These are phyloP conservation scores for Anguilla megastoma DNA, from an alignment of 2,797 vertebrate species.

Conservation along the genomic window DNA sequence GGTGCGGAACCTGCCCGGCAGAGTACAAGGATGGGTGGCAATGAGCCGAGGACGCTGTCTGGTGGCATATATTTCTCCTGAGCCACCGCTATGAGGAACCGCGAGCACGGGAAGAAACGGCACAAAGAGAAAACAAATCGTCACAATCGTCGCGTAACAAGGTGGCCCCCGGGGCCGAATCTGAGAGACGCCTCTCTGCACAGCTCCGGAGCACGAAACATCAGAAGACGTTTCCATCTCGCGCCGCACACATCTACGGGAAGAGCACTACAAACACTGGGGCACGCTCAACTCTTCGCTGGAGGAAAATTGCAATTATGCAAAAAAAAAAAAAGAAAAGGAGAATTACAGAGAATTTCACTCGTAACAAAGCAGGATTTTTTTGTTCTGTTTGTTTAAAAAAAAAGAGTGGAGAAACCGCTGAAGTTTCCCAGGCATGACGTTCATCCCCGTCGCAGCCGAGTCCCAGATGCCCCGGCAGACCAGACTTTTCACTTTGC, in stretches of 20 bases:
- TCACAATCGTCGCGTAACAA: conserved; percentile 70
- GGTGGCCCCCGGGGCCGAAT: conserved; percentile 68
- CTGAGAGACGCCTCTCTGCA: conserved; percentile 69
- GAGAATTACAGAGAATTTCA: conserved; percentile 40
- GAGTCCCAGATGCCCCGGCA: conserved; percentile 44
- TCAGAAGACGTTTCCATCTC: conserved; percentile 64
- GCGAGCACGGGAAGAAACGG: conserved; percentile 69
- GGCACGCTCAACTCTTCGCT: conserved; percentile 50
- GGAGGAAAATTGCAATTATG: conserved; percentile 36
- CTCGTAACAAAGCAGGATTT: conserved; percentile 36
- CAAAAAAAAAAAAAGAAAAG: conserved; percentile 40
- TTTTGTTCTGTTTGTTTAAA: not conserved
- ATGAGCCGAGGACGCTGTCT: conserved; percentile 51
- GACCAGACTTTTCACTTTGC: conserved; percentile 31
- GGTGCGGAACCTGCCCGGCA: conserved; percentile 54
- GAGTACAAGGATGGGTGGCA: conserved; percentile 65
- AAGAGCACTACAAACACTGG: conserved; percentile 35
- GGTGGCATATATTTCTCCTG: conserved; percentile 62
- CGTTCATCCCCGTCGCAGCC: not conserved
- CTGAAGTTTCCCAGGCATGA: not conserved
- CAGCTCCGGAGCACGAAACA: conserved; percentile 61
- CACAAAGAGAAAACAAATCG: conserved; percentile 72
- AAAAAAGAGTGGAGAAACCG: not conserved
- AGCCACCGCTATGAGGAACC: conserved; percentile 65
- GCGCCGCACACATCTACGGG: not conserved